These are phyloP conservation scores for Epinephelus moara DNA, from an alignment of 2,113 vertebrate species.

Conservation along the genomic window DNA sequence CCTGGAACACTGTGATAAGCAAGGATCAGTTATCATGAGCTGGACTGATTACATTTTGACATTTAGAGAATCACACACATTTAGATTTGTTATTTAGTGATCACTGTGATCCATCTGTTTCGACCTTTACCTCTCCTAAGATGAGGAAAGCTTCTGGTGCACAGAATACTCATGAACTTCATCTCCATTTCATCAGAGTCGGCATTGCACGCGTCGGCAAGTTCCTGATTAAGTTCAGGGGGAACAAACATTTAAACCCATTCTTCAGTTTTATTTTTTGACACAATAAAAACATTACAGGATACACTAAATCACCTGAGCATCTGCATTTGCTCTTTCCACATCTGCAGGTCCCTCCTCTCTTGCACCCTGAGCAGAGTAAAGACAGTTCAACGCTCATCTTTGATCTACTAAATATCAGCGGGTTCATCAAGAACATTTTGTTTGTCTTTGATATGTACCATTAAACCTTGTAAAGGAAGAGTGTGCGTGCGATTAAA, in stretches of 20 bases:
- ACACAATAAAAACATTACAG: neutral
- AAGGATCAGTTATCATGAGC: neutral
- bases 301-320: conserved; percentile 86
- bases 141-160: conserved; percentile 94
- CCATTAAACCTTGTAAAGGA: conserved; percentile 7
- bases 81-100: neutral
- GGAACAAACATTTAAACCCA: conserved; percentile 15
- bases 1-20: conserved; percentile 91
- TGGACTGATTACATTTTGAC: neutral
- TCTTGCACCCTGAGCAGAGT: conserved; percentile 88
- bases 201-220: conserved; percentile 89
- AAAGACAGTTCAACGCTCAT: neutral
- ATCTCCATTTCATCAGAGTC: conserved; percentile 92
- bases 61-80: neutral
- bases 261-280: neutral
- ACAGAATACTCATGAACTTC: conserved; percentile 94
- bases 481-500: neutral
- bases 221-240: conserved; percentile 83
- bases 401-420: neutral
- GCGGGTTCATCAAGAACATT: neutral
- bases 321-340: conserved; percentile 87
- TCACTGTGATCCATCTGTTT: neutral
- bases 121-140: conserved; percentile 90
- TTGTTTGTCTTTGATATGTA: neutral
- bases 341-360: conserved; percentile 89